Conservation (phyloP, 2,797 vertebrate genomes). For the Adrianichthys oophorus region DNA sequence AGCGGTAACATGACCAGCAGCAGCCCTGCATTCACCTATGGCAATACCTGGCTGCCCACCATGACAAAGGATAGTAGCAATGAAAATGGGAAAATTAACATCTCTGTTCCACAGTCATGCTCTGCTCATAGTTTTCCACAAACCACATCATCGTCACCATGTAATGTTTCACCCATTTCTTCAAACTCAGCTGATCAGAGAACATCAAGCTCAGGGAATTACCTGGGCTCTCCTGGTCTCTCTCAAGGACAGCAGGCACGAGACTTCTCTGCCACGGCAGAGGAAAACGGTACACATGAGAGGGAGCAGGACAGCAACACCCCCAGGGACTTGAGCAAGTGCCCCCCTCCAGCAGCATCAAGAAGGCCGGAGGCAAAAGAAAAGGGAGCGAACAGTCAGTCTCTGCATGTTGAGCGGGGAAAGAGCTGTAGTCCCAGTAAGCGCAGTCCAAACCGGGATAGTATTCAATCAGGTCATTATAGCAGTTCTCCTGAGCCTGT, state of each 20-base stretch:
- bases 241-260: conserved; percentile 70
- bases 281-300: conserved; percentile 68
- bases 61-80: conserved; percentile 64
- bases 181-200: conserved; percentile 66
- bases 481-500: conserved; percentile 64
- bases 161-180: conserved; percentile 62
- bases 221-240: conserved; percentile 59
- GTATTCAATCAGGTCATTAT: conserved; percentile 47
- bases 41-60: conserved; percentile 61
- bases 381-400: conserved; percentile 59
- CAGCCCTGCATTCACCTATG: conserved; percentile 69
- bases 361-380: conserved; percentile 75
- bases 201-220: conserved; percentile 62
- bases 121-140: conserved; percentile 62
- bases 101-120: conserved; percentile 70
- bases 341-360: conserved; percentile 48
- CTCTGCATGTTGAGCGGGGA: conserved; percentile 62
- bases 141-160: conserved; percentile 52
- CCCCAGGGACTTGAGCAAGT: conserved; percentile 75
- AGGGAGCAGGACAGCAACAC: conserved; percentile 67
- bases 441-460: conserved; percentile 73
- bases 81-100: conserved; percentile 63
- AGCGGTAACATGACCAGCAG: conserved; percentile 68
- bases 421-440: conserved; percentile 78
- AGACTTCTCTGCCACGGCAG: conserved; percentile 65